phyloP scores from a whole-genome alignment of 30 jellyfish, hydroid and myxozoan species.

The Aurelia sp. region DNA sequence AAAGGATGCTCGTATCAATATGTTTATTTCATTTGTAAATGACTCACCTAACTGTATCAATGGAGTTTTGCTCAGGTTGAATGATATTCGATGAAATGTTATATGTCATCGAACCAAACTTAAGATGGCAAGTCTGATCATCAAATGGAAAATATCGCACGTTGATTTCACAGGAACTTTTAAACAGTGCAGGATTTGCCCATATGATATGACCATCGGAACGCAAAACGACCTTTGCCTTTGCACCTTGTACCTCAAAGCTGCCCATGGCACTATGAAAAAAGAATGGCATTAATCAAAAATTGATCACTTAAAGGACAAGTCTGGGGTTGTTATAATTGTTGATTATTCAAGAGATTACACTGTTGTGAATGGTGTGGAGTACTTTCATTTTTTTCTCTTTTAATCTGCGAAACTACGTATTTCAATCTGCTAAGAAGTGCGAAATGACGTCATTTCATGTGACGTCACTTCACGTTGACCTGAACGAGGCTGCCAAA shows the following conservation, averaged over 20 bases:
- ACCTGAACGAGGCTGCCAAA: no score
- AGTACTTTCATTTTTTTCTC: no score
- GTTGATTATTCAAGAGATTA: no score
- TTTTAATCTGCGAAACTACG: no score
- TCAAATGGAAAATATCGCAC: constrained; percentile 78
- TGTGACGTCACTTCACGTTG: no score
- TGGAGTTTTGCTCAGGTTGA: constrained; percentile 16
- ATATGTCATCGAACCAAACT: constrained; percentile 82
- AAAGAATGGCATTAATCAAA: background rate
- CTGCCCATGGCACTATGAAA: constrained; percentile 80
- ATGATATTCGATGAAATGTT: constrained; percentile 35
- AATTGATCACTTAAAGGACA: no score
- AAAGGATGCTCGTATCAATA: no score
- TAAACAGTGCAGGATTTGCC: constrained; percentile 82
- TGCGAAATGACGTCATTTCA: no score
- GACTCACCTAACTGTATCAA: constrained; percentile 42
- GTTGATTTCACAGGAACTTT: constrained; percentile 75
- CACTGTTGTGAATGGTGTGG: no score
- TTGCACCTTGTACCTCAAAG: constrained; percentile 80
- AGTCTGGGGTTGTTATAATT: no score
- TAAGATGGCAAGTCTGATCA: constrained; percentile 70
- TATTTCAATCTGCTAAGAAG: no score
- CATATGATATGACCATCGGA: constrained; percentile 58
- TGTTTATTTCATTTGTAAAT: no score
- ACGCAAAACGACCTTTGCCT: constrained; percentile 58